These are phyloP conservation scores for Bombyx mandarina DNA, from an alignment of 1,140 invertebrate genomes.

Conservation along the genomic window DNA sequence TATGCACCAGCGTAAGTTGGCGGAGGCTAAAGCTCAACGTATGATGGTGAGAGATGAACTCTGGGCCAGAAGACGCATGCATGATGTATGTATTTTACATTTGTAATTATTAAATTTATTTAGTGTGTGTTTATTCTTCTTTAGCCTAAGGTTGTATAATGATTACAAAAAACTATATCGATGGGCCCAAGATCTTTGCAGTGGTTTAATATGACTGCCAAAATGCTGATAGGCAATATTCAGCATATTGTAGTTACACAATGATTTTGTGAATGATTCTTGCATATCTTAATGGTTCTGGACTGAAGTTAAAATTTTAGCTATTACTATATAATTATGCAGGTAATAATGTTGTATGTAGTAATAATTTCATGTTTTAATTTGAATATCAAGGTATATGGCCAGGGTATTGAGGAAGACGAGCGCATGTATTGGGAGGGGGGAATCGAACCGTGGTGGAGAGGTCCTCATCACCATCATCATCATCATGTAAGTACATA, in stretches of 20 bases:
- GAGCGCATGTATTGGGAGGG: conserved; percentile 93
- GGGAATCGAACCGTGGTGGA: conserved; percentile 82
- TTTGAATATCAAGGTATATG: conserved; percentile 12
- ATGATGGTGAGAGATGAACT: conserved; percentile 78
- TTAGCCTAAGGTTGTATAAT: too few species aligned
- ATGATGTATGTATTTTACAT: conserved; percentile 60
- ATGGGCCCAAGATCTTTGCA: too few species aligned
- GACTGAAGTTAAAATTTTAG: too few species aligned
- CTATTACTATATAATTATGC: too few species aligned
- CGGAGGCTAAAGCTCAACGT: conserved; percentile 90
- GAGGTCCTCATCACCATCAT: conserved; percentile 70
- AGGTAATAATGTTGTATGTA: too few species aligned
- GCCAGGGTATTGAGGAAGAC: conserved; percentile 76
- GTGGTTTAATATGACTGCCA: too few species aligned
- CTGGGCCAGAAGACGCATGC: conserved; percentile 74
- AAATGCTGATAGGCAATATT: too few species aligned
- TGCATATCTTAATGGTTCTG: too few species aligned
- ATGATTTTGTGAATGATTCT: too few species aligned
- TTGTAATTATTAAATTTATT: not conserved
- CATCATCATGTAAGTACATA: conserved; percentile 43
- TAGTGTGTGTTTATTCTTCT: not conserved
- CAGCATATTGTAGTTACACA: too few species aligned
- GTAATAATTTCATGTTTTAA: not conserved
- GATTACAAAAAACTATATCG: too few species aligned
- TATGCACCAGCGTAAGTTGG: conserved; percentile 86